Base-by-base conservation (phyloP, 2,797 vertebrate species). In the Silurus aristotelis region DNA sequence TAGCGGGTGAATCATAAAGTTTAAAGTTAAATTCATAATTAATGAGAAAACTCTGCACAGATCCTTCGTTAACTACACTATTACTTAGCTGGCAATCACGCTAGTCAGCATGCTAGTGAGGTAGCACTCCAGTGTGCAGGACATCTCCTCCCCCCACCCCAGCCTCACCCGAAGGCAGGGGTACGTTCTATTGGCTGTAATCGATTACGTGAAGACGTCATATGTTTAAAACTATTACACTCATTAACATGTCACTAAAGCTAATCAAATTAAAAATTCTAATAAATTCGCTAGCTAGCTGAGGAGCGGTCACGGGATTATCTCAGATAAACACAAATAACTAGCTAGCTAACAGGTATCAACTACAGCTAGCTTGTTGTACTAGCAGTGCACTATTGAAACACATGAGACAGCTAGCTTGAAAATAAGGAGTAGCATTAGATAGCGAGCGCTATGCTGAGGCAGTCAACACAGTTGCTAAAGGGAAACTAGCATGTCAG, bases 81-180 rank as follows among this genome's bases (percentile, higher is more conserved):
- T 79, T 2, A 79, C 22, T 63, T 43, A n/a, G 12, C n/a, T 43
- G 60, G 56, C 76, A 43, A 38, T 78, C 56, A 22, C 17, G 52
- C 52, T 58, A 38, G 3, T 46, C 63, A 63, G 38, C 60, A 63
- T 46, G 77, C 58, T 79, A 79, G 20, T 38, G 77, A 79, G 58
- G 77, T 79, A 79, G 77, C 38, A n/a, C 77, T 79, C 60, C 60
- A 79, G 58, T 79, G 31, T 63, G 60, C 2, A 63, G 60, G 31
- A 5, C 14, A 13, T 60, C 27, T 22, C 56, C 12, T 1, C 31
- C 19, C 76, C 56, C 76, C 6, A 6, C 6, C 48, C 48, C 48
- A 6, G 48, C 31, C 31, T 38, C 31, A 38, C 56, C 56, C 12
- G 56, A 60, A 60, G 56, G 56, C 56, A 43, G 27, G 3, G 27